Conservation (phyloP, 2,888 invertebrate species). For the Volucella bombylans region DNA sequence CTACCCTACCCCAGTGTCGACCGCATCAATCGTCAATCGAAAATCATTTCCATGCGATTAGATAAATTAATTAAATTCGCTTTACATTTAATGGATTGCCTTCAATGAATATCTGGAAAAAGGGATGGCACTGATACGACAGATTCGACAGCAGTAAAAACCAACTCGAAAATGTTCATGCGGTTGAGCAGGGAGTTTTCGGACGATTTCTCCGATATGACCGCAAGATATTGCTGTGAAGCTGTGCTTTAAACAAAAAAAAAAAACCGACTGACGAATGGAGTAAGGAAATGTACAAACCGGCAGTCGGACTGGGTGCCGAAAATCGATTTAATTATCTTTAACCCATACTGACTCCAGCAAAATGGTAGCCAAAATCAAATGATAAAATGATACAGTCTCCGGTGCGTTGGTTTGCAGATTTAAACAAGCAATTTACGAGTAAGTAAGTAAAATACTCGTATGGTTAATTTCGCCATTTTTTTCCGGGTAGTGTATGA, state of each 20-base stretch:
- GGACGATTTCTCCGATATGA: constrained; percentile 7
- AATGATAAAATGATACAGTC: constrained; percentile 25
- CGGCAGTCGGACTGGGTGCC: constrained; percentile 3
- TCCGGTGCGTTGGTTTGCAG: constrained; percentile 15
- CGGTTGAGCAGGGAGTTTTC: background rate
- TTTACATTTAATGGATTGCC: constrained; percentile 53
- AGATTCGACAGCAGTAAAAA: constrained; percentile 2
- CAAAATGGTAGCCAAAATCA: constrained; percentile 25
- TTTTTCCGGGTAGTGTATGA: constrained; percentile 5
- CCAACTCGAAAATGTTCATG: constrained; percentile 2
- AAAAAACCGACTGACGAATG: background rate
- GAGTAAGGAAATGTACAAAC: background rate
- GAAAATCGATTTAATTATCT: constrained; percentile 50
- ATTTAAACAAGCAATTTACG: constrained; percentile 49
- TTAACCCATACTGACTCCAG: constrained; percentile 24
- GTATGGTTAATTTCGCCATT: constrained; percentile 9
- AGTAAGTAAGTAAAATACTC: constrained; percentile 31
- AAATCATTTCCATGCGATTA: constrained; percentile 68
- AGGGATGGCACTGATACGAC: constrained; percentile 13
- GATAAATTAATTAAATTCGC: constrained; percentile 59
- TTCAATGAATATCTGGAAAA: constrained; percentile 16
- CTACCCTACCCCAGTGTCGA: background rate
- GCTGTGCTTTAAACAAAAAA: constrained; percentile 4
- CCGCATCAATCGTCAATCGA: constrained; percentile 50
- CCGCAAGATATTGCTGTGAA: constrained; percentile 8